Evolutionary conservation across 2,888 invertebrate genomes (phyloP), one percentile per base, ranked within the genome.

Genomic region (Gymnocheta viridis): DNA sequence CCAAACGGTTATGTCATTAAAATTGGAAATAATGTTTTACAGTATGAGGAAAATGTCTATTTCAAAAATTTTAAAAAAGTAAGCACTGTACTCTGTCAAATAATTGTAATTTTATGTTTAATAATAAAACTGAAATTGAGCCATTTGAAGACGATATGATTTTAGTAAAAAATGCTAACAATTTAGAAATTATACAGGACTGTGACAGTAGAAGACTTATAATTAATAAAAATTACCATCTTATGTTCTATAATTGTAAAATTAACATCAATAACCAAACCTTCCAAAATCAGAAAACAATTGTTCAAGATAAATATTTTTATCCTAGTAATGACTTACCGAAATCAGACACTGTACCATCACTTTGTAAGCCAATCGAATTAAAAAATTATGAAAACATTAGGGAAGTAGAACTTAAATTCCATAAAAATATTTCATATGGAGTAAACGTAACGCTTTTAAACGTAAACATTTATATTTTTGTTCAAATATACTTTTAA

Each of bases 201-300:
- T 41, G 64, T 64, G 44, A 44, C 44, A 17, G 10, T 64, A 22
- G 64, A 27, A 64, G 27, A 7, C 9, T 44, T 22, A 17, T 14
- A 64, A n/a, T 38, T 44, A 44, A 27, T 17, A 22, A 38, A 38
- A 58, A 58, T 9, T 58, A 58, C n/a, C 7, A 32, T 0, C 56
- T 58, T 32, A 29, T 32, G 4, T 58, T 58, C 7, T 17, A 32
- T 32, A n/a, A 58, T 58, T 54, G 29, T 14, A 27, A 27, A 10
- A 10, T 58, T 4, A 19, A 19, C 32, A 58, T 29, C 35, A 35
- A n/a, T 9, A 17, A 24, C 5, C 12, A 24, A 14, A 22, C 12
- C 12, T 60, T 38, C 29, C 79, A 58, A 60, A 64, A 73, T 72
- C 73, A 69, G 69, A 86, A 12, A 85, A 85, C 35, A 72, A 14